Evolutionary conservation across 2,888 invertebrate genomes (phyloP).

Genomic region (Entomobrya proxima): DNA sequence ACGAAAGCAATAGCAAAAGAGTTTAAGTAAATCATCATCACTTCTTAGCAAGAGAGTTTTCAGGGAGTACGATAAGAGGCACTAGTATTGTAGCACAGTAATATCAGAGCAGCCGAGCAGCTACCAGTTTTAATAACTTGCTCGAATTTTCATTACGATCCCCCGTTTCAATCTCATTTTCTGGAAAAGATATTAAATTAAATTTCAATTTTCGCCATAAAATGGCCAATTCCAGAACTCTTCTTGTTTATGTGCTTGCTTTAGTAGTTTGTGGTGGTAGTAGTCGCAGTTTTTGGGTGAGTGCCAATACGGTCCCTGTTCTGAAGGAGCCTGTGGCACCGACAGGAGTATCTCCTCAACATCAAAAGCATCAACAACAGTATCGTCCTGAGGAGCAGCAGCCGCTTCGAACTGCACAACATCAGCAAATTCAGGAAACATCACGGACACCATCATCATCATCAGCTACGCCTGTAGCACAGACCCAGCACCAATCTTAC

Average conservation of each 20-base stretch:
- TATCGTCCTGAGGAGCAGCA: slow-evolving; percentile 27
- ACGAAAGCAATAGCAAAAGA: slow-evolving; percentile 9
- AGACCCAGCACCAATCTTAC: not conserved
- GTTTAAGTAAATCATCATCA: slow-evolving; percentile 7
- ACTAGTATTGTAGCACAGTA: too few species aligned
- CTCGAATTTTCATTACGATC: slow-evolving; percentile 59
- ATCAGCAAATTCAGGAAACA: slow-evolving; percentile 47
- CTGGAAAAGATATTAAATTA: slow-evolving; percentile 64
- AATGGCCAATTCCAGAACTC: slow-evolving; percentile 66
- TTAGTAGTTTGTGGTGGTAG: slow-evolving; percentile 50
- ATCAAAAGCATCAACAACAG: slow-evolving; percentile 32
- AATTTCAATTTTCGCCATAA: slow-evolving; percentile 68
- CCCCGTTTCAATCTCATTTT: slow-evolving; percentile 53
- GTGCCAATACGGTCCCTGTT: slow-evolving; percentile 54
- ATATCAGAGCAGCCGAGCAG: slow-evolving; percentile 19
- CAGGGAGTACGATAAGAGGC: not conserved
- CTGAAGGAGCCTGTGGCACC: not conserved
- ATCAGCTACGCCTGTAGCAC: not conserved
- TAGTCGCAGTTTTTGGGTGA: slow-evolving; percentile 47
- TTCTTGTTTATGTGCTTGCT: slow-evolving; percentile 62
- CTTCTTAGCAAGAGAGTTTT: not conserved
- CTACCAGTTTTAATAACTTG: slow-evolving; percentile 57
- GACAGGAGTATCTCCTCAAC: slow-evolving; percentile 29
- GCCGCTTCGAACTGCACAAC: not conserved
- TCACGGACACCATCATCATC: slow-evolving; percentile 30